Conservation (phyloP, 1,140 invertebrate genomes). For the Drosophila elegans region DNA sequence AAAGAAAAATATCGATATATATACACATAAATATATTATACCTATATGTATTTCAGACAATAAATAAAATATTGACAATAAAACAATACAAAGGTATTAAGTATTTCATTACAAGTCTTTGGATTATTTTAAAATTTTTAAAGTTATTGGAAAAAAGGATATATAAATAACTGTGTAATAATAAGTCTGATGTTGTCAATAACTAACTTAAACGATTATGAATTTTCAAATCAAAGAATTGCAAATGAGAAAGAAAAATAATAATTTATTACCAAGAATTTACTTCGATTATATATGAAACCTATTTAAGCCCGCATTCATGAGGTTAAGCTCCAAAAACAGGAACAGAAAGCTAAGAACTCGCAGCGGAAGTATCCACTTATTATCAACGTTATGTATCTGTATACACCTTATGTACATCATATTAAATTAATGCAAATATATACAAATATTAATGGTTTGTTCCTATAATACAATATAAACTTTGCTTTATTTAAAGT, state of each 20-base stretch:
- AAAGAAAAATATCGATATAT: constrained; percentile 37
- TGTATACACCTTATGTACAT: constrained; percentile 58
- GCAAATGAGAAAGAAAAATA: constrained; percentile 32
- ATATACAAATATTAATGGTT: constrained; percentile 74
- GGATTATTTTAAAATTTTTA: constrained; percentile 44
- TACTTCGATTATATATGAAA: constrained; percentile 60
- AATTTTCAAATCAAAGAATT: constrained; percentile 57
- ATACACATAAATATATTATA: constrained; percentile 38
- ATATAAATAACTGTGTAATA: constrained; percentile 73
- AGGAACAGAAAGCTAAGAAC: constrained; percentile 17
- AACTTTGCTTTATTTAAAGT: not conserved
- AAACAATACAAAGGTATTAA: constrained; percentile 17
- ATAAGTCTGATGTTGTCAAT: constrained; percentile 84
- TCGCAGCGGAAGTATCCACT: constrained; percentile 20
- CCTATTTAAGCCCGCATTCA: constrained; percentile 17
- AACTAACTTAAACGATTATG: constrained; percentile 59
- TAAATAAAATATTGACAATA: constrained; percentile 69
- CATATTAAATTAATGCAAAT: constrained; percentile 51
- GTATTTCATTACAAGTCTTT: constrained; percentile 24
- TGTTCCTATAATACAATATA: constrained; percentile 62
- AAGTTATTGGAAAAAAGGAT: constrained; percentile 45
- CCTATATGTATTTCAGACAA: constrained; percentile 51
- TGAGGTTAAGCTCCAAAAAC: constrained; percentile 19
- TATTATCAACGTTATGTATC: constrained; percentile 62
- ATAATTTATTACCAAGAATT: constrained; percentile 50